Base-by-base conservation (phyloP, 2,113 vertebrate species). In the Copsychus sechellarum region DNA sequence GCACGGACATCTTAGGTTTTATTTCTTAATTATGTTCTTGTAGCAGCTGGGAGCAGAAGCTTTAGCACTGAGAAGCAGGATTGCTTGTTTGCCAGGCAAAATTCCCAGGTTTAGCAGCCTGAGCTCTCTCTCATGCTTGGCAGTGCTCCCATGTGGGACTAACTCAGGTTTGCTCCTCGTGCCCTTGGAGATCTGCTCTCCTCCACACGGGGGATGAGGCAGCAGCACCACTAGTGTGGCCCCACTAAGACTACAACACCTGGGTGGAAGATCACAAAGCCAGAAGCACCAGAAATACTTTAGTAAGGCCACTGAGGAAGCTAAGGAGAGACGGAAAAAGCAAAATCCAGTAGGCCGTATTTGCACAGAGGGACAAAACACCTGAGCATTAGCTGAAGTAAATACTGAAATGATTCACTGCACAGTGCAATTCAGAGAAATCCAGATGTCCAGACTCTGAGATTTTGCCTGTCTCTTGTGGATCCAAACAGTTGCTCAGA, bases 191-290 rank as follows among this genome's bases (percentile, higher is more conserved):
- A 56, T 45, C 23, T 31, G 50, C 74, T 82, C 0, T 0, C 5
- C 38, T 45, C 47, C 0, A 0, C 31, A 3, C 31, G 36, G 16
- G 15, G 16, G 10, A 24, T 6, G 28, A 57, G 58, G 38, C 69
- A 77, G 66, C 34, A 58, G 50, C 60, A 38, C 26, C 5, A 11
- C 20, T 7, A 1, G 33, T 34, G 33, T 34, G 65, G 23, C 8
- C 64, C 23, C 43, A 34, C 51, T 47, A 26, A 21, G 8, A 33
- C 58, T 19, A 17, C 40, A 60, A 82, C 29, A 56, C 51, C 23
- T 45, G n/a, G 3, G 20, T 64, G 45, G 54, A 67, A 87, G 33
- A 67, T 61, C 36, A 29, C 57, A 74, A 79, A 34, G 24, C 13
- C 66, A 69, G 66, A 65, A 86, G 45, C 33, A 29, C 53, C 45